phyloP scores from a whole-genome alignment of 64 coral and sea anemone species.

The Platygyra sinensis region DNA sequence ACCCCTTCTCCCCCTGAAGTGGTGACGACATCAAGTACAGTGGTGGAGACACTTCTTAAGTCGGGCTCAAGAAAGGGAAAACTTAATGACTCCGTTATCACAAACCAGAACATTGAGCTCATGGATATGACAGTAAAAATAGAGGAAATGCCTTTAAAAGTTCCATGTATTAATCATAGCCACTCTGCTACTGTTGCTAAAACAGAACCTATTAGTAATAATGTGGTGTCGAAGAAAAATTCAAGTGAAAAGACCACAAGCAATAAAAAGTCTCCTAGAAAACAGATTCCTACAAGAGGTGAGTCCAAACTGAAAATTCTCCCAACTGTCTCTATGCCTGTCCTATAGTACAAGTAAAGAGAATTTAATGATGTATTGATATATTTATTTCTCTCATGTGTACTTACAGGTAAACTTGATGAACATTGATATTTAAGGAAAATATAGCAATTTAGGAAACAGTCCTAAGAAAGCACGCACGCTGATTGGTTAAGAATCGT shows the following conservation, averaged over 20 bases:
- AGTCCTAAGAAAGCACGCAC: no score
- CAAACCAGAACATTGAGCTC: conserved; percentile 76
- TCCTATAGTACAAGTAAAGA: not conserved
- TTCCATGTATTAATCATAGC: conserved; percentile 77
- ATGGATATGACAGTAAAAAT: conserved; percentile 86
- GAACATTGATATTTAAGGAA: no score
- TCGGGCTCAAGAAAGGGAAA: conserved; percentile 44
- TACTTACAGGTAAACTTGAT: no score
- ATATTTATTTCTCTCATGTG: no score
- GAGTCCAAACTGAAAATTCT: not conserved
- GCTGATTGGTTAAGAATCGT: no score
- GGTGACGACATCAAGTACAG: conserved; percentile 32
- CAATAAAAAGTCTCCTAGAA: conserved; percentile 89
- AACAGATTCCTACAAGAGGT: conserved; percentile 92
- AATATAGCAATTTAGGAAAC: no score
- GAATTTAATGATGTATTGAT: not conserved
- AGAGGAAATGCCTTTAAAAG: conserved; percentile 87
- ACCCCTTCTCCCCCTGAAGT: conserved; percentile 60
- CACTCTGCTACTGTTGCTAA: conserved; percentile 7
- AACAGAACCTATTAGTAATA: conserved; percentile 15
- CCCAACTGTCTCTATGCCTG: not conserved
- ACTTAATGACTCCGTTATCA: conserved; percentile 49
- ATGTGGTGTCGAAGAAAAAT: conserved; percentile 58
- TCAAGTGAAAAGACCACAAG: conserved; percentile 41
- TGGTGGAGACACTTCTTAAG: conserved; percentile 69